phyloP scores from a whole-genome alignment of 2,888 invertebrate genomes.

The Cordilura impudica region DNA sequence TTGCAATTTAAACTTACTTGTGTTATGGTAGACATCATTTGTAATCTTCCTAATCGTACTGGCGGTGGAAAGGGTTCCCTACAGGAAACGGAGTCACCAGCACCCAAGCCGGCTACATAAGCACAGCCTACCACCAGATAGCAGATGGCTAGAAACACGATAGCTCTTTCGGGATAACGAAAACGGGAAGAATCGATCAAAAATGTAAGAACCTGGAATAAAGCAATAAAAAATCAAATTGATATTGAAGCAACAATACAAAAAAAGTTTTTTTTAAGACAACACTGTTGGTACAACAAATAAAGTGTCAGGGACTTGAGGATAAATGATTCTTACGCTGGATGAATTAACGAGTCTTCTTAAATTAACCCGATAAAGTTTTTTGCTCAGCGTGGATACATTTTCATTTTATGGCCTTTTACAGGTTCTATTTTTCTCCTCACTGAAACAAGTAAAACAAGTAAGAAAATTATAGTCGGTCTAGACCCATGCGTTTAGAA shows the following conservation, averaged over 20 bases:
- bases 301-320: too few species aligned
- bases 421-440: too few species aligned
- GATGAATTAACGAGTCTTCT: too few species aligned
- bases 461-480: too few species aligned
- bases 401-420: too few species aligned
- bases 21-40: conserved; percentile 90
- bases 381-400: too few species aligned
- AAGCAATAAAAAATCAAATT: conserved; percentile 44
- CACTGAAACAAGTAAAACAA: too few species aligned
- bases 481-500: too few species aligned
- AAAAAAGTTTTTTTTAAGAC: not conserved
- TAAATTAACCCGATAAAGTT: too few species aligned
- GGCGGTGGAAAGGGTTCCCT: conserved; percentile 88
- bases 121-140: conserved; percentile 96
- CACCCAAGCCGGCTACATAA: conserved; percentile 91
- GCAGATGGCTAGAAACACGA: conserved; percentile 97
- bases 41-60: conserved; percentile 83
- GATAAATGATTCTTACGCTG: too few species aligned
- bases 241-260: not conserved
- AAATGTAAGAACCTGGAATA: conserved; percentile 89
- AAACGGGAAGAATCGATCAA: conserved; percentile 96
- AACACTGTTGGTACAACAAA: too few species aligned
- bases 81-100: conserved; percentile 90
- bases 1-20: conserved; percentile 90
- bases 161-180: conserved; percentile 97